These are phyloP conservation scores for Melanocharis versteri DNA, from an alignment of 2,113 vertebrate species.

Conservation along the genomic window DNA sequence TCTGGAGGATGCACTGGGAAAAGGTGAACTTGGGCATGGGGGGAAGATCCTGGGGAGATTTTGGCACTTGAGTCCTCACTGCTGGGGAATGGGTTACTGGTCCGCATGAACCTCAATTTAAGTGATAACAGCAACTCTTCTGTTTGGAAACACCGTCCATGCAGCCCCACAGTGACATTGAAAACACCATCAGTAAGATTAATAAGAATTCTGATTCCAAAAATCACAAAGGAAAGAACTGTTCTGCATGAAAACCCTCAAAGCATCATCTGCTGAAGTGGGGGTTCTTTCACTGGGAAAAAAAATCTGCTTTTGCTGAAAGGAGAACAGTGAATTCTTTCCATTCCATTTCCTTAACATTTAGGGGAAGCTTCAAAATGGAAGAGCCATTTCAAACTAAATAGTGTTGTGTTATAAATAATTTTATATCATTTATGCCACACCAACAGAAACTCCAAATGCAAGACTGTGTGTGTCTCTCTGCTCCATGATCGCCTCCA, in stretches of 20 bases:
- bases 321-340: neutral
- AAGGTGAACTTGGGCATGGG: neutral
- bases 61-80: neutral
- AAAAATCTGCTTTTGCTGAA: neutral
- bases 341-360: neutral
- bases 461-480: neutral
- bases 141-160: neutral
- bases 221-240: neutral
- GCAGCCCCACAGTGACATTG: neutral
- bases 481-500: neutral
- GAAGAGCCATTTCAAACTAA: neutral
- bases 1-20: neutral
- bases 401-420: neutral
- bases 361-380: neutral
- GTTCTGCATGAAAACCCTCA: neutral
- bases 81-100: neutral
- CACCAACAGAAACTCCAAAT: neutral
- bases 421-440: neutral
- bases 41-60: neutral
- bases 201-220: neutral
- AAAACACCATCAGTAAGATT: neutral
- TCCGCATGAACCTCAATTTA: fast-evolving
- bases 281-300: neutral
- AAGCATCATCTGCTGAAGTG: neutral
- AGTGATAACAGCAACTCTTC: neutral